phyloP scores from a whole-genome alignment of 2,797 vertebrate genomes.

The Pogonophryne albipinna region DNA sequence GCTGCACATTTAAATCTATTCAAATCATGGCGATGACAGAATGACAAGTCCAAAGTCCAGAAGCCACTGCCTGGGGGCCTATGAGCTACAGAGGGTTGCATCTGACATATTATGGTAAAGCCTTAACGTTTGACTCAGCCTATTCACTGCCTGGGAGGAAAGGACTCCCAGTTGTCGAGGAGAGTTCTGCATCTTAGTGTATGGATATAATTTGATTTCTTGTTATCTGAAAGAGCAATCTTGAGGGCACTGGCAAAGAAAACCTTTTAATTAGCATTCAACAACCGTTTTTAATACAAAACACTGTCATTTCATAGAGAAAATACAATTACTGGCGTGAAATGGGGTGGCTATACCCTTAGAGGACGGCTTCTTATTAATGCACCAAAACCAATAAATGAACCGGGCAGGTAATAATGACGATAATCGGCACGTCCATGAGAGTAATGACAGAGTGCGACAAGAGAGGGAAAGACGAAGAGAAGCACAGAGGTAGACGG shows the following conservation, averaged over 20 bases:
- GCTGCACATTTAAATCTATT: slow-evolving; percentile 74
- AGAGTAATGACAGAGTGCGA: slow-evolving; percentile 17
- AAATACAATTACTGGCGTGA: slow-evolving; percentile 20
- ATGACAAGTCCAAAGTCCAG: slow-evolving; percentile 33
- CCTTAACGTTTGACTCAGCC: slow-evolving; percentile 16
- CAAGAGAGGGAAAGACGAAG: neutral
- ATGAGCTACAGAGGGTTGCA: slow-evolving; percentile 10
- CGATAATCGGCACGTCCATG: slow-evolving; percentile 42
- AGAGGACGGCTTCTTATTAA: slow-evolving; percentile 18
- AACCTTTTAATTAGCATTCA: slow-evolving; percentile 28
- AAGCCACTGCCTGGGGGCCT: slow-evolving; percentile 9
- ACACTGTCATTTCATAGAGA: slow-evolving; percentile 19
- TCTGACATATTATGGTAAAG: slow-evolving; percentile 25
- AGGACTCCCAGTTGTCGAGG: neutral
- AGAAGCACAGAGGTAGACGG: slow-evolving; percentile 8
- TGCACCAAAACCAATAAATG: slow-evolving; percentile 40
- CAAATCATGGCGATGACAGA: slow-evolving; percentile 60
- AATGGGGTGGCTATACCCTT: slow-evolving; percentile 25
- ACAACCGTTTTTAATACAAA: slow-evolving; percentile 21
- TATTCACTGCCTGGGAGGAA: slow-evolving; percentile 11
- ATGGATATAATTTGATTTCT: slow-evolving; percentile 21
- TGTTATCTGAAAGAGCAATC: slow-evolving; percentile 17
- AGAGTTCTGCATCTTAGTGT: neutral
- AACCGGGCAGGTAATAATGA: slow-evolving; percentile 26
- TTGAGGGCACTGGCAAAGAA: neutral